These are phyloP conservation scores for Exocentrus adspersus DNA, from an alignment of 2,888 invertebrate species.

Conservation along the genomic window DNA sequence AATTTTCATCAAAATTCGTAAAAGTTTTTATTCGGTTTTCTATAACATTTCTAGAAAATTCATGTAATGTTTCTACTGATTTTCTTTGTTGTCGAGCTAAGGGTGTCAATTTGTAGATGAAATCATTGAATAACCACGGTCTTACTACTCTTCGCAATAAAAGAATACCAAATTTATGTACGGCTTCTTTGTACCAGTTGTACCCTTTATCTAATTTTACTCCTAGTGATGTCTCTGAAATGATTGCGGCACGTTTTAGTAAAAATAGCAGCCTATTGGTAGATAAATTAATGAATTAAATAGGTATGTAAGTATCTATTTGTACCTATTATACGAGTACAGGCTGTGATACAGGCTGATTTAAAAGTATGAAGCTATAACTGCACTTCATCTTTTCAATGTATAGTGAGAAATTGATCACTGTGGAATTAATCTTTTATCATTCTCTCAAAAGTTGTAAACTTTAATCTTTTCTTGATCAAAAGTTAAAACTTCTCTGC, in stretches of 20 bases:
- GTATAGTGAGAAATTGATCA: too few species aligned
- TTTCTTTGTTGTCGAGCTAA: neutral
- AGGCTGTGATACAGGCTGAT: too few species aligned
- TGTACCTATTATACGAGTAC: too few species aligned
- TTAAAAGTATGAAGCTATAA: too few species aligned
- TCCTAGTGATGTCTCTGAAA: conserved; percentile 38
- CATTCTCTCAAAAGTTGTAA: too few species aligned
- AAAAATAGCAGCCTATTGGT: too few species aligned
- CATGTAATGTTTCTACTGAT: conserved; percentile 26
- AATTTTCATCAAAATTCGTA: neutral
- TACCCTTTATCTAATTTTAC: conserved; percentile 52
- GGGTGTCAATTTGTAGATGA: conserved; percentile 7
- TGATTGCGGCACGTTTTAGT: too few species aligned
- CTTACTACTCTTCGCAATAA: conserved; percentile 27
- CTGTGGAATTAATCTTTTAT: too few species aligned
- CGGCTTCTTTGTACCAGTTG: conserved; percentile 34
- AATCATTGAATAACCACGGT: conserved; percentile 32
- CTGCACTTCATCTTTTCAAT: too few species aligned
- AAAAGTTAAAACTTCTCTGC: too few species aligned
- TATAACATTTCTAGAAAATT: conserved; percentile 36
- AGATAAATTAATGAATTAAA: neutral
- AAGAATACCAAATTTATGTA: conserved; percentile 31
- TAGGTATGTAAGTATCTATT: too few species aligned
- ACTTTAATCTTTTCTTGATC: too few species aligned
- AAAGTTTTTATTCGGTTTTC: conserved; percentile 29